phyloP scores from a whole-genome alignment of 2,888 invertebrate genomes.

The Mimachlamys varia region DNA sequence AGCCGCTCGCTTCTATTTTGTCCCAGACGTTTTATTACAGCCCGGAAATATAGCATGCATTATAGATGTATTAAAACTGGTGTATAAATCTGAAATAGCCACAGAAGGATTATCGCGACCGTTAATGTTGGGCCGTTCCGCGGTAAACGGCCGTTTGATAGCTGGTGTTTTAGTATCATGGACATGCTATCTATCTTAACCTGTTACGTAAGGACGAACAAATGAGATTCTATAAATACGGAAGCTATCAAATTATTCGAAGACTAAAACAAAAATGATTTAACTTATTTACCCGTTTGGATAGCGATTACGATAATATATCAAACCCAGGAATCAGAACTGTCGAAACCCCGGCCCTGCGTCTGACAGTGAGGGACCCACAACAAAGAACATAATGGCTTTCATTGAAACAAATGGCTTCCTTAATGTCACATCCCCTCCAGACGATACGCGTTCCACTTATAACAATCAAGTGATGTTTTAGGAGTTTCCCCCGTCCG shows the following conservation, averaged over 20 bases:
- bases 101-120: not conserved
- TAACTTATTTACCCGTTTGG: not conserved
- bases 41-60: not conserved
- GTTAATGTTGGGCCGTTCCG: not conserved
- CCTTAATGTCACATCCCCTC: not conserved
- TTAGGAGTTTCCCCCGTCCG: not conserved
- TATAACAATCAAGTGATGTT: not conserved
- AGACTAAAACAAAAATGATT: constrained; percentile 18
- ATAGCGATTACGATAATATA: not conserved
- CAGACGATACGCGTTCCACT: not conserved
- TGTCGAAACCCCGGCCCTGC: not conserved
- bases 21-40: constrained; percentile 12
- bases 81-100: constrained; percentile 7
- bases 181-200: not conserved
- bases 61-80: constrained; percentile 2
- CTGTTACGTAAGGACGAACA: not conserved
- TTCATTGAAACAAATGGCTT: constrained; percentile 21
- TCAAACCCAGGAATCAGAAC: not conserved
- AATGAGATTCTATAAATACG: not conserved
- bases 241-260: constrained; percentile 22
- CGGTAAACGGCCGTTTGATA: not conserved
- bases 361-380: not conserved
- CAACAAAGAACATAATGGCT: not conserved
- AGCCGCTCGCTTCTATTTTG: not conserved
- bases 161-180: not conserved